phyloP scores from a whole-genome alignment of 2,797 vertebrate genomes.

The Xiphophorus birchmanni region DNA sequence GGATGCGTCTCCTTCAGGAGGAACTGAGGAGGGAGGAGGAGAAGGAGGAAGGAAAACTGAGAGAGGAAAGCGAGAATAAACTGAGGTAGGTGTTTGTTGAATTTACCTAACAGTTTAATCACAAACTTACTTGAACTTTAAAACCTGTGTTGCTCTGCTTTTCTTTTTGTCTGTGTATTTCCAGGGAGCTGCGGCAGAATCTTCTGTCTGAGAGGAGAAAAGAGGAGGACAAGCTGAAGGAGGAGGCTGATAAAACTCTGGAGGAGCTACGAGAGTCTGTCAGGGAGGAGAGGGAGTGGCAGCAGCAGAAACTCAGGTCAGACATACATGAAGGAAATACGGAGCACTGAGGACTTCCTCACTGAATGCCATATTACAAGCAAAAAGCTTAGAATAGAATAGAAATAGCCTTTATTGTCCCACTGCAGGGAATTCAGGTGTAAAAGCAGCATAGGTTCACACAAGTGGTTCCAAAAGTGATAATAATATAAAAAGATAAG shows the following conservation, averaged over 20 bases:
- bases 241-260: slow-evolving; percentile 67
- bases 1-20: slow-evolving; percentile 63
- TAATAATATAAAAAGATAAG: no score
- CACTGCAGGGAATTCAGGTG: no score
- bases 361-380: background rate
- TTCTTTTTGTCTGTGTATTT: background rate
- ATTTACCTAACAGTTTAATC: background rate
- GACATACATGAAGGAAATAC: background rate
- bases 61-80: slow-evolving; percentile 76
- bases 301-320: slow-evolving; percentile 83
- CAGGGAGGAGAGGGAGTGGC: slow-evolving; percentile 53
- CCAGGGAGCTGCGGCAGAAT: slow-evolving; percentile 75
- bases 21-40: slow-evolving; percentile 72
- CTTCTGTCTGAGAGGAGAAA: slow-evolving; percentile 69
- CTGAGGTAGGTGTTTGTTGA: slow-evolving; percentile 77
- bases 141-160: background rate
- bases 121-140: background rate
- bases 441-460: no score
- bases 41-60: slow-evolving; percentile 65
- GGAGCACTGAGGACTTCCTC: background rate
- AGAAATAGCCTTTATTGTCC: no score
- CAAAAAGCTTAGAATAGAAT: background rate
- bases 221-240: slow-evolving; percentile 77
- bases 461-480: no score
- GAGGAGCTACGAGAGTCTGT: slow-evolving; percentile 68